These are phyloP conservation scores for fruit fly (Drosophila melanogaster) DNA, from an alignment of 1,140 invertebrate genomes.

Conservation along the genomic window DNA sequence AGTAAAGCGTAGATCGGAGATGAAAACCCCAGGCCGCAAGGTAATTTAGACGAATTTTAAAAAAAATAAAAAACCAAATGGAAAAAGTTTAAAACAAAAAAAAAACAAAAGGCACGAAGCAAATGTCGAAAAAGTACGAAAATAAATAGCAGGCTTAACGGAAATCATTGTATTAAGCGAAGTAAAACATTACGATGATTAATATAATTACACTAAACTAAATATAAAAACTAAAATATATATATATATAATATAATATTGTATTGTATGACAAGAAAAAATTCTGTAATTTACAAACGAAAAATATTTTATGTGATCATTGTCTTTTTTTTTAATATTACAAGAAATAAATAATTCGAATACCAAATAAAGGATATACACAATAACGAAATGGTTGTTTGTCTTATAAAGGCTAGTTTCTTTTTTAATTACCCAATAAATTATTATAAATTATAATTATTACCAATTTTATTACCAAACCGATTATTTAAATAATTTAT, in stretches of 20 bases:
- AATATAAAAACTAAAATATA: constrained; percentile 51
- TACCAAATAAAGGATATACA: constrained; percentile 77
- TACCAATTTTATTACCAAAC: too few relatives aligned
- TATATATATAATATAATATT: constrained; percentile 64
- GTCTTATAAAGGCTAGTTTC: neutral
- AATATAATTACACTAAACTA: constrained; percentile 64
- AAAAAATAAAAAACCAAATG: constrained; percentile 34
- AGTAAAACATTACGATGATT: constrained; percentile 42
- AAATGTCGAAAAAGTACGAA: constrained; percentile 6
- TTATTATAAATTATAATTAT: too few relatives aligned
- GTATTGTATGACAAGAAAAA: constrained; percentile 74
- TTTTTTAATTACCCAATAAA: too few relatives aligned
- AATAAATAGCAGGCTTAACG: constrained; percentile 61
- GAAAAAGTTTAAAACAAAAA: constrained; percentile 43
- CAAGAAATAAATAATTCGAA: constrained; percentile 82
- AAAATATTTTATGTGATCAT: constrained; percentile 83
- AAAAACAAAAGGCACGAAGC: constrained; percentile 5
- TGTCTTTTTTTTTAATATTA: constrained; percentile 82
- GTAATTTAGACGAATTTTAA: constrained; percentile 83
- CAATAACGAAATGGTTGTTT: constrained; percentile 28
- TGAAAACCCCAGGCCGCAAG: constrained; percentile 38
- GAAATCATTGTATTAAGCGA: constrained; percentile 57
- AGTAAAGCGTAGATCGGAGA: constrained; percentile 6
- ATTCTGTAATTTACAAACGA: constrained; percentile 77
- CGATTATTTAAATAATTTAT: too few relatives aligned